Evolutionary conservation across 2,113 vertebrate species (phyloP).

Genomic region (Erinaceus europaeus): DNA sequence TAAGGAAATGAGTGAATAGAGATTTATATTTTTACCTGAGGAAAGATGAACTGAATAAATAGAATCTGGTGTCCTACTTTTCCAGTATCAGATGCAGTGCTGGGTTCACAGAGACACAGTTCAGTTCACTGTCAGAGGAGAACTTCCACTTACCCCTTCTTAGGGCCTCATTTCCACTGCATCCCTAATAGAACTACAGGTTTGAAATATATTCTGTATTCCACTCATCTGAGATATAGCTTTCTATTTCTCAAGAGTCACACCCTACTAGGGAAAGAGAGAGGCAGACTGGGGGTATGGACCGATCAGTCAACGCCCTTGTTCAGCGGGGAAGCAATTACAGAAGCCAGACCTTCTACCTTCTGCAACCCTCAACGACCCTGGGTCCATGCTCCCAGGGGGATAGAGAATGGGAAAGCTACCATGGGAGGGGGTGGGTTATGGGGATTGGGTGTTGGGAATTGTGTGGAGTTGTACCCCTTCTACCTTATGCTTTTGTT

Average conservation of each 20-base stretch:
- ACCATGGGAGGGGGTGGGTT: too few species aligned
- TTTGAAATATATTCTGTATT: background rate
- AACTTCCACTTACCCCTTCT: background rate
- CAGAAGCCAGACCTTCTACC: too few species aligned
- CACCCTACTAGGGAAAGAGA: too few species aligned
- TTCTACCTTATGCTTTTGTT: too few species aligned
- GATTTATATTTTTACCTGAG: background rate
- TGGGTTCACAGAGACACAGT: background rate
- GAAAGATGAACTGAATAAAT: background rate
- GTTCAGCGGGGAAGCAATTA: too few species aligned
- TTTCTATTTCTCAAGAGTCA: background rate
- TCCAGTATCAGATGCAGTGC: background rate
- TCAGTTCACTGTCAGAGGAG: background rate
- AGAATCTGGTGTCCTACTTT: background rate
- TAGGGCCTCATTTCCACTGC: background rate
- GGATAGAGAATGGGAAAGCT: too few species aligned
- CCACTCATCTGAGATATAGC: background rate
- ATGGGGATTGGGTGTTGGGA: too few species aligned
- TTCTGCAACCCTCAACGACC: too few species aligned
- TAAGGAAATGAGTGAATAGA: slow-evolving; percentile 8
- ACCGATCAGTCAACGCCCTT: too few species aligned
- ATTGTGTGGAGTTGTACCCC: too few species aligned
- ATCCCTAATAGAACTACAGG: background rate
- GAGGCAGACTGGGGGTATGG: too few species aligned
- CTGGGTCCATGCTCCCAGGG: too few species aligned